These are phyloP conservation scores for Calosoma granatense DNA, from an alignment of 1,140 invertebrate species.

Conservation along the genomic window DNA sequence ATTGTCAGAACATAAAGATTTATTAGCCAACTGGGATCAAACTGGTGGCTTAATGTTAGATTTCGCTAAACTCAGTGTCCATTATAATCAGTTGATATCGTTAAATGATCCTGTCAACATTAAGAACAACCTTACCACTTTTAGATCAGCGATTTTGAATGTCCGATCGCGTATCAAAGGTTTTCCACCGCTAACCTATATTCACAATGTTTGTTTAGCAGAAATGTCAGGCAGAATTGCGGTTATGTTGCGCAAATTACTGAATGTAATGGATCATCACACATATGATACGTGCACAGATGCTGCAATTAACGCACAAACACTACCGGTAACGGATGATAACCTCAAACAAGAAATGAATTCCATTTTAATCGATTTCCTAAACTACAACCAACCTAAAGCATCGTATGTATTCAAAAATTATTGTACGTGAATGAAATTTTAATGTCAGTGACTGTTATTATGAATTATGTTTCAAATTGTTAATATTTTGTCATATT, in stretches of 20 bases:
- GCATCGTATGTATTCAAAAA: too few relatives aligned
- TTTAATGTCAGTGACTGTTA: too few relatives aligned
- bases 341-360: not conserved
- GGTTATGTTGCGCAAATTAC: not conserved
- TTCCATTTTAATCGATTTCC: not conserved
- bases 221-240: not conserved
- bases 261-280: not conserved
- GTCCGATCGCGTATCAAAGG: not conserved
- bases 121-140: not conserved
- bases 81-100: not conserved
- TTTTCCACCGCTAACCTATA: not conserved
- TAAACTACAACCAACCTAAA: too few relatives aligned
- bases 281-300: not conserved
- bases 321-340: not conserved
- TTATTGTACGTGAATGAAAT: too few relatives aligned
- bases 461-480: too few relatives aligned
- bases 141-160: not conserved
- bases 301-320: not conserved
- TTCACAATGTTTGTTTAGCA: not conserved
- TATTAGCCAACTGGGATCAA: not conserved
- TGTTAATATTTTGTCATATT: too few relatives aligned
- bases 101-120: not conserved
- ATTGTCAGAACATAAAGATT: not conserved
- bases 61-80: not conserved
- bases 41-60: not conserved